Conservation (phyloP, 2,113 vertebrate genomes). For the Struthio camelus region DNA sequence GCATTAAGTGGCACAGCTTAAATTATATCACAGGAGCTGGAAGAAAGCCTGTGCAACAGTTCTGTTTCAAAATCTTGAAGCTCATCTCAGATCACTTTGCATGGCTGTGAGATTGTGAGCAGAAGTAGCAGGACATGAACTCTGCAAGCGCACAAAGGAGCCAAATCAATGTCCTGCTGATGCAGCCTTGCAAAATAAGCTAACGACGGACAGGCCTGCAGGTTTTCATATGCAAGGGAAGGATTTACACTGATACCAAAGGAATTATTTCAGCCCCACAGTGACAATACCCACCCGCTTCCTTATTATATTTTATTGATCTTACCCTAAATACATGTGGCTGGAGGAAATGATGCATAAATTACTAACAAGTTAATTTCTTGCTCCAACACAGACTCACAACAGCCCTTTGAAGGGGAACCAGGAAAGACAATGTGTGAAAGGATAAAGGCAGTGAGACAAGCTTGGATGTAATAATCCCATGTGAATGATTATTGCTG, state of each 20-base stretch:
- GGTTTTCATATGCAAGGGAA: background rate
- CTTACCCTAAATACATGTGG: slow-evolving; percentile 55
- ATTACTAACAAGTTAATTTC: slow-evolving; percentile 68
- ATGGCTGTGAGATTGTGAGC: accelerated
- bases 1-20: background rate
- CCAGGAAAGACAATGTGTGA: slow-evolving; percentile 62
- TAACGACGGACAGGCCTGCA: background rate
- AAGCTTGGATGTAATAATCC: slow-evolving; percentile 67
- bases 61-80: background rate
- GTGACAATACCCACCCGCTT: slow-evolving; percentile 23
- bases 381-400: slow-evolving; percentile 38
- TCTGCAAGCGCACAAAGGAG: background rate
- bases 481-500: slow-evolving; percentile 65
- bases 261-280: slow-evolving; percentile 50
- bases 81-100: background rate
- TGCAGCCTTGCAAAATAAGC: slow-evolving; percentile 1
- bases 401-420: slow-evolving; percentile 55
- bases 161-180: background rate
- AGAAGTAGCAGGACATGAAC: background rate
- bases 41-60: background rate
- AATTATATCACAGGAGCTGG: background rate
- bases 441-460: slow-evolving; percentile 65
- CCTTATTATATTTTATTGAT: slow-evolving; percentile 65
- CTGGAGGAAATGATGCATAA: slow-evolving; percentile 66
- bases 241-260: slow-evolving; percentile 47